Evolutionary conservation across 2,888 invertebrate genomes (phyloP).

Genomic region (Onchidella celtica): DNA sequence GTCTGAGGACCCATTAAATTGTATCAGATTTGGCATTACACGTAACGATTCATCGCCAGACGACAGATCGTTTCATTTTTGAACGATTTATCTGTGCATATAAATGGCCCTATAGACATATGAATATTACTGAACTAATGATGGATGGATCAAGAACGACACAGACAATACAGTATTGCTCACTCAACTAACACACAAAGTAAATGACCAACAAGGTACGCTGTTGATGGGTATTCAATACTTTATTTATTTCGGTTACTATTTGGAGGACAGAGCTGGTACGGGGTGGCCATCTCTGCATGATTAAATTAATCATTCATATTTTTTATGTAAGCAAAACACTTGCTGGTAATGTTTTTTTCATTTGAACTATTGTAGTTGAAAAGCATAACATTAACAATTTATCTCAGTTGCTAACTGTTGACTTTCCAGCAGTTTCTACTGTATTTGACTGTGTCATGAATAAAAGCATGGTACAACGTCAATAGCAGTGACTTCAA

Average conservation of each 20-base stretch:
- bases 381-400: too few species aligned
- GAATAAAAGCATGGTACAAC: not conserved
- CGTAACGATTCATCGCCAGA: too few species aligned
- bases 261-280: slow-evolving; percentile 47
- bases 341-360: too few species aligned
- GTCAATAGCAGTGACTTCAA: not conserved
- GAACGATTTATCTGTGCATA: too few species aligned
- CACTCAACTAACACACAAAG: too few species aligned
- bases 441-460: not conserved
- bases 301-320: slow-evolving; percentile 29
- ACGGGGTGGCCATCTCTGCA: slow-evolving; percentile 42
- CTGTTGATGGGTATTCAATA: slow-evolving; percentile 49
- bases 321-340: slow-evolving; percentile 4
- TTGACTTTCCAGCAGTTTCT: slow-evolving; percentile 8
- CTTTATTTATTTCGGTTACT: slow-evolving; percentile 48
- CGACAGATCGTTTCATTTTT: too few species aligned
- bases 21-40: too few species aligned
- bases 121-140: not conserved
- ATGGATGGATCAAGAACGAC: not conserved
- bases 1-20: too few species aligned
- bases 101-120: too few species aligned
- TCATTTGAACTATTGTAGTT: too few species aligned
- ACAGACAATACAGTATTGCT: slow-evolving; percentile 1
- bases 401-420: not conserved
- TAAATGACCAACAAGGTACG: too few species aligned